Base-by-base conservation (phyloP, 2,797 vertebrate species). In the Myoxocephalus aenaeus region DNA sequence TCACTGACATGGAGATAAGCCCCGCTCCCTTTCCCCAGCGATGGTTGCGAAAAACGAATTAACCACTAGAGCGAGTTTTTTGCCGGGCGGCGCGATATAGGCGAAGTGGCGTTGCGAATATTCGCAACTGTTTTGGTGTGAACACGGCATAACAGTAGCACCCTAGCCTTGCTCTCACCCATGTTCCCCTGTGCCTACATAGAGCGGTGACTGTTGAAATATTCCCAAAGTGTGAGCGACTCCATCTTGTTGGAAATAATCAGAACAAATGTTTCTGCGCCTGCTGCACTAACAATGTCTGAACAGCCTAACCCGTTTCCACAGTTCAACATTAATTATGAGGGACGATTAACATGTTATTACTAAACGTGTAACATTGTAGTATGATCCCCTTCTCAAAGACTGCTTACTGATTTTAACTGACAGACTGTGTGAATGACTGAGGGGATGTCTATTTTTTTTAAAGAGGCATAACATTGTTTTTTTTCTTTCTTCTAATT, bases 221-320 rank as follows among this genome's bases (percentile, higher is more conserved):
- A 40, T 65, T 75, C 48, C 65, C 68, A 2, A 15, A 83, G 8
- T 71, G 38, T 81, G 79, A 85, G 85, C 80, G 65, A 38, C 85
- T 80, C 67, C 68, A 75, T 80, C 70, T 70, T 77, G 65, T 82
- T 82, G 73, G 72, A 77, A 75, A 69, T 84, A 78, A 86, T 86
- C 76, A 74, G 84, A 85, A 86, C 62, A 81, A 79, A 58, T 83
- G 81, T 91, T 88, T 93, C 92, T 88, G 94, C 92, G 92, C 94
- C 95, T 92, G 96, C 97, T 96, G 93, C 93, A 96, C 97, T 99
- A 98, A 98, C 96, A 88, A 77, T 80, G 88, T 94, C 92, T 86
- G 87, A 90, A 94, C 77, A 92, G 92, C 86, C 96, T 97, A 97
- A 97, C 96, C 94, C 92, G 96, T 96, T 96, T 93, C 86, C 91